These are phyloP conservation scores for Coelinius sp. DNA, from an alignment of 2,888 invertebrate species.

Conservation along the genomic window DNA sequence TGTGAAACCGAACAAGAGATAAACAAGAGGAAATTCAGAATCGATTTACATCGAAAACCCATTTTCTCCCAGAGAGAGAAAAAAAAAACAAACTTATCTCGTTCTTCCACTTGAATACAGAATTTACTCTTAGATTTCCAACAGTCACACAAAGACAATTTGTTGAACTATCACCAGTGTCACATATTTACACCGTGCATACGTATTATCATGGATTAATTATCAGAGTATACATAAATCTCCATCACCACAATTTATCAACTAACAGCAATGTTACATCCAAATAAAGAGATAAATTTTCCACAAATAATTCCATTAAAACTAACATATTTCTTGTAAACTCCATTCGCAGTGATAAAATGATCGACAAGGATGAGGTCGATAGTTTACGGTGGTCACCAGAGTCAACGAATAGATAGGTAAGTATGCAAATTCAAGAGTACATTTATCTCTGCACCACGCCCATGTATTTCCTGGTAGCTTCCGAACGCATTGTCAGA, in stretches of 20 bases:
- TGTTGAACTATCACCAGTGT: neutral
- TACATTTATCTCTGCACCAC: slow-evolving; percentile 68
- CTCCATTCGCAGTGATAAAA: slow-evolving; percentile 5
- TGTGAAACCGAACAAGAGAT: neutral
- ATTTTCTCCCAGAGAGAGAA: neutral
- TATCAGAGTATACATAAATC: neutral
- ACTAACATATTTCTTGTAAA: neutral
- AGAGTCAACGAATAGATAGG: slow-evolving; percentile 47
- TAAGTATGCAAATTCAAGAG: slow-evolving; percentile 68
- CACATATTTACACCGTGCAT: neutral
- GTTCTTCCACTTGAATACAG: neutral
- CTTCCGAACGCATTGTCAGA: slow-evolving; percentile 66
- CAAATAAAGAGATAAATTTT: neutral
- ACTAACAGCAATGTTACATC: neutral
- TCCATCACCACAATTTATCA: neutral
- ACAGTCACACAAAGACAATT: neutral
- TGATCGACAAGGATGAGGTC: slow-evolving; percentile 19
- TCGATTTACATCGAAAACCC: neutral
- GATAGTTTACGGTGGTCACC: slow-evolving; percentile 19
- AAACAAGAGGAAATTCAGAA: neutral
- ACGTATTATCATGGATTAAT: neutral
- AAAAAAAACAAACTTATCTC: neutral
- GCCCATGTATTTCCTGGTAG: slow-evolving; percentile 68
- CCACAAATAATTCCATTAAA: neutral
- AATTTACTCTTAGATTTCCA: neutral